Base-by-base conservation (phyloP, 2,888 invertebrate genomes). In the Boloria euphrosyne region DNA sequence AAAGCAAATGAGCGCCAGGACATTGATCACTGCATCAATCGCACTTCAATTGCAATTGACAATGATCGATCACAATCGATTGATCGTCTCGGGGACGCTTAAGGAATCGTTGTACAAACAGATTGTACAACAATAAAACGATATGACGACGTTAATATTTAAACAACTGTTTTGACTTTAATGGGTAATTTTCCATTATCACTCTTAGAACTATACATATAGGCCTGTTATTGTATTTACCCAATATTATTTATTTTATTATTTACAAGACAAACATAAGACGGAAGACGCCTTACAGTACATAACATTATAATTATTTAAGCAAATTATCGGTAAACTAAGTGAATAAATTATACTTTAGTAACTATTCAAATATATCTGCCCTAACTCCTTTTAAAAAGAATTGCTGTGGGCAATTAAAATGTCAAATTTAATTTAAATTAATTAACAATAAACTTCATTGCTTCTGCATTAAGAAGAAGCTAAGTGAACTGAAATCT, bases 391-490 rank as follows among this genome's bases (percentile, higher is more conserved):
- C 77, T 75, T 69, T 73, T 74, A 78, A 77, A 80, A 90, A 91
- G 91, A 78, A 82, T 90, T 91, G 90, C 85, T 91, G 91, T 91
- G 91, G 91, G 83, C 82, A 84, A 68, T 65, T 61, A 44, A 50
- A 6, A 66, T 44, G 49, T 57, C 50, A 54, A 38, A 50, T 51
- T 17, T 44, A 27, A 50, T 51, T 50, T 16, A 65, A 66, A 10
- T 27, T 7, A 59, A 55, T 18, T 57, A 55, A 62, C 51, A 66
- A 65, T 59, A 69, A 55, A 66, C 71, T 78, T 82, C 90, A 90
- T 92, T 91, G 91, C 91, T 89, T 88, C 91, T 91, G 91, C 91
- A 90, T 86, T 75, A 73, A 76, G 74, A 86, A 84, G 85, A 87
- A 89, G 87, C 87, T 78, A 73, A 75, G 71, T 68, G 70, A 68